These are phyloP conservation scores for Champsocephalus gunnari DNA, from an alignment of 2,797 vertebrate genomes.

Conservation along the genomic window DNA sequence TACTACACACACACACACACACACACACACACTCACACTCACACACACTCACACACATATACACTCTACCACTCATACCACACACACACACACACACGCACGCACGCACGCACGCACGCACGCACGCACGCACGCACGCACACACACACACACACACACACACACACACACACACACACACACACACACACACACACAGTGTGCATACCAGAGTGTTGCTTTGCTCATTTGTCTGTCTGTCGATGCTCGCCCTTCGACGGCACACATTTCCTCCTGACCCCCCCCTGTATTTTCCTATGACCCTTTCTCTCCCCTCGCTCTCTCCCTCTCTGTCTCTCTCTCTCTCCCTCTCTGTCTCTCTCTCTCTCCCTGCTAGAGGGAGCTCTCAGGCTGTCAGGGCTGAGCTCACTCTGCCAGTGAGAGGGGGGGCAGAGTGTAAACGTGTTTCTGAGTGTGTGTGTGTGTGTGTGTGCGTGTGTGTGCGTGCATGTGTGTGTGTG, in stretches of 20 bases:
- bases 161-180: constrained; percentile 25
- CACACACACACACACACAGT: constrained; percentile 13
- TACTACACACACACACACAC: too few species aligned
- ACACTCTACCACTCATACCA: constrained; percentile 26
- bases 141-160: neutral
- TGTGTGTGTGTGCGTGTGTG: neutral
- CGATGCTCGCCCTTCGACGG: constrained; percentile 7
- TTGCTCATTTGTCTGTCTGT: constrained; percentile 56
- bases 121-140: neutral
- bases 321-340: too few species aligned
- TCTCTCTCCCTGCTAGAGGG: constrained; percentile 90
- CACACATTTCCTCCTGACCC: neutral
- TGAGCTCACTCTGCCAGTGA: constrained; percentile 41
- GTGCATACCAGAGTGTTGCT: constrained; percentile 53
- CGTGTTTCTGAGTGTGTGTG: constrained; percentile 19
- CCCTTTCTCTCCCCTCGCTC: neutral
- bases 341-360: neutral
- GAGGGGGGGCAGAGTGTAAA: constrained; percentile 39
- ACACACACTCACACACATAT: constrained; percentile 7
- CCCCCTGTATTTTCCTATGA: neutral
- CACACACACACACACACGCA: neutral
- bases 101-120: too few species aligned
- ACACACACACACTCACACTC: neutral
- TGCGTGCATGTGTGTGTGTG: too few species aligned
- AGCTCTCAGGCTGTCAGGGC: constrained; percentile 89